Evolutionary conservation across 1,140 invertebrate species (phyloP), one percentile per base, ranked within the genome.

Genomic region (Heliconius melpomene): DNA sequence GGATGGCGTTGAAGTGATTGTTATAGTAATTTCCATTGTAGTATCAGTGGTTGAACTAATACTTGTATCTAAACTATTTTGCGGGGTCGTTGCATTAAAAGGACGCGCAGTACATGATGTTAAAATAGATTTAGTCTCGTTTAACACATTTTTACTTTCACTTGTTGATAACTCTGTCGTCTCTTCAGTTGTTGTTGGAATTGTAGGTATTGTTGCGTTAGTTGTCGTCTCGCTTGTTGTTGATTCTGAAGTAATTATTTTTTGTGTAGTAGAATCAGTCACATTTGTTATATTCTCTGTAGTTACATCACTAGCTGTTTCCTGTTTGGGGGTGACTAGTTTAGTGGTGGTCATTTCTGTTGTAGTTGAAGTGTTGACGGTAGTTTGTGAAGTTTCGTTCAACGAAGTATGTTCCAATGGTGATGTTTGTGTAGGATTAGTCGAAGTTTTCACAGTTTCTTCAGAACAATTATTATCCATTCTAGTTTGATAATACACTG

Each of bases 351-450:
- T 78, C 18, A 46, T 78, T 50, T 66, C 40, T 73, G 52, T 72
- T 29, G 73, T 79, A 60, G 80, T 80, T 36, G 50, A 40, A 38
- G 66, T 74, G 29, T 46, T n/a, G 23, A 57, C 54, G 2, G 60
- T 29, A 29, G 1, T 66, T 66, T 3, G 23, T 13, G 11, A 9
- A 66, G 57, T 66, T 29, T 23, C 23, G 13, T 29, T 66, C 23
- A 66, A 16, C 1, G 60, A 13, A 6, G 60, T 66, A 16, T 66
- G 26, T 29, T 29, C 60, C 60, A 29, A 16, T 16, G 23, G 60
- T 66, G 60, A 26, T 13, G 60, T 29, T 66, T 66, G 60, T 29
- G 26, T 66, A 29, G 26, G 11, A 13, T 66, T 66, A n/a, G 26
- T 16, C 7, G 57, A 46, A 72, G 46, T 72, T 72, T 52, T 9